These are phyloP conservation scores for Andrena hattorfiana DNA, from an alignment of 2,888 invertebrate genomes.

Conservation along the genomic window DNA sequence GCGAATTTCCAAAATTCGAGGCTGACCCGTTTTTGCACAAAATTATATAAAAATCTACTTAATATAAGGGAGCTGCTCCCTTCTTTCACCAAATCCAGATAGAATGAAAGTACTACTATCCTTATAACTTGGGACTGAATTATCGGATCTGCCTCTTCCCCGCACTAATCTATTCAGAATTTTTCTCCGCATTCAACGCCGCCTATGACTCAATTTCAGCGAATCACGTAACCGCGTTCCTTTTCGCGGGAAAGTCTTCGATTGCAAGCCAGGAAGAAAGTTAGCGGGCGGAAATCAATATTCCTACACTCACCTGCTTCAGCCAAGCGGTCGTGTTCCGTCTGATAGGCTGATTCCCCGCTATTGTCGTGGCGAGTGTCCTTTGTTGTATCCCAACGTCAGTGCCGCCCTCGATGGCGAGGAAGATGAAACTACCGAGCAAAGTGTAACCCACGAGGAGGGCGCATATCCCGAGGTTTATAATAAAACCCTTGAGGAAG, in stretches of 20 bases:
- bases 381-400: conserved; percentile 86
- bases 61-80: background rate
- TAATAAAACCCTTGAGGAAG: conserved; percentile 91
- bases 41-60: too few species aligned
- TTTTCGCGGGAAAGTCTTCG: background rate
- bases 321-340: conserved; percentile 82
- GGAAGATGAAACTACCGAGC: conserved; percentile 92
- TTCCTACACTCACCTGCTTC: conserved; percentile 81
- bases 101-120: background rate
- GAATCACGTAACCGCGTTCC: background rate
- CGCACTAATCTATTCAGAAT: background rate
- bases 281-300: background rate
- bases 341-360: conserved; percentile 77
- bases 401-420: conserved; percentile 92
- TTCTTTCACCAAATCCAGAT: background rate
- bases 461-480: conserved; percentile 93
- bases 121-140: background rate
- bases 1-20: too few species aligned
- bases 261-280: conserved; percentile 54
- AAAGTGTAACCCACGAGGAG: conserved; percentile 93
- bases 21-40: too few species aligned
- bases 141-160: background rate
- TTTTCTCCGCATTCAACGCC: background rate
- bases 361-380: conserved; percentile 87
- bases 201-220: background rate